Conservation (phyloP, 1,140 invertebrate genomes). For the Cecropterus lyciades region DNA sequence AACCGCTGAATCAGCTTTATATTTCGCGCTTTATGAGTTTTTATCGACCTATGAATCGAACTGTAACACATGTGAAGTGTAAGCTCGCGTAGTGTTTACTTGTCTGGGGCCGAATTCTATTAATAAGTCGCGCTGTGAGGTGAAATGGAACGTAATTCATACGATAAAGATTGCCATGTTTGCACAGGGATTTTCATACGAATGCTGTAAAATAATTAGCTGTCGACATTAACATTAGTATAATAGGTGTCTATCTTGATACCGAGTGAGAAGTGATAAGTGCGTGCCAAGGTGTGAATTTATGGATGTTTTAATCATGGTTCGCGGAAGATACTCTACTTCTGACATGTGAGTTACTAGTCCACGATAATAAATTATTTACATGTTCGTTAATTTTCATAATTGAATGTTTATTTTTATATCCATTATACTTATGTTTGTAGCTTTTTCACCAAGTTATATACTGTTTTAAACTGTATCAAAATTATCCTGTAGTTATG, state of each 20-base stretch:
- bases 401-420: too few species aligned
- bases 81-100: constrained; percentile 45
- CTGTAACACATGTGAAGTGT: constrained; percentile 27
- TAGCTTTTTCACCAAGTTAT: too few species aligned
- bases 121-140: constrained; percentile 60
- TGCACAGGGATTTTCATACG: constrained; percentile 58
- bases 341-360: constrained; percentile 71
- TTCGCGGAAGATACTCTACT: constrained; percentile 74
- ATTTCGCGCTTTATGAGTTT: constrained; percentile 30
- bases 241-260: constrained; percentile 50
- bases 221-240: constrained; percentile 50
- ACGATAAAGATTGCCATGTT: constrained; percentile 65
- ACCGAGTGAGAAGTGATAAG: constrained; percentile 48
- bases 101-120: constrained; percentile 59
- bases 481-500: too few species aligned
- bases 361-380: not conserved
- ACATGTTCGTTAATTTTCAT: too few species aligned
- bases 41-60: constrained; percentile 10
- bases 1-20: constrained; percentile 21
- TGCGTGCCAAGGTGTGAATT: constrained; percentile 25
- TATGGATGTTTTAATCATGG: constrained; percentile 53
- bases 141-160: constrained; percentile 64
- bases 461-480: too few species aligned
- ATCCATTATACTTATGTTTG: too few species aligned
- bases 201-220: constrained; percentile 59